A percentile compares a stretch with the other conserved stretches of the same genome.
Evolutionary conservation across 2,888 invertebrate species (phyloP).

Genomic region (Quadroppia sp.): DNA sequence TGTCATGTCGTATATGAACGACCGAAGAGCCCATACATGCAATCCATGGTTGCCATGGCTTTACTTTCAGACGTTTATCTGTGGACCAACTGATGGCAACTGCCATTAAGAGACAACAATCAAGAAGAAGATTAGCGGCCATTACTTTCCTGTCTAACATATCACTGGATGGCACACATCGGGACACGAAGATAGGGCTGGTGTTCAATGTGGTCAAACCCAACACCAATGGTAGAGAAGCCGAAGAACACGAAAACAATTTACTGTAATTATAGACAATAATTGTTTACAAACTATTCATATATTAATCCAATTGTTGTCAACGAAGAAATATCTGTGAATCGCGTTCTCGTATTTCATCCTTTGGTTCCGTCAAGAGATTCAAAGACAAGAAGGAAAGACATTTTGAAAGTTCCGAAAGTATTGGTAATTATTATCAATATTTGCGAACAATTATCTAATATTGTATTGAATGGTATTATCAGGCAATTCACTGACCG

Average conservation of each 20-base stretch:
- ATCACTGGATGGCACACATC: conserved; percentile 83
- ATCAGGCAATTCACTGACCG: conserved; percentile 22
- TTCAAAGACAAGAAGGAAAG: conserved; percentile 16
- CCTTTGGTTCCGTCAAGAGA: conserved; percentile 6
- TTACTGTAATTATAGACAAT: not conserved
- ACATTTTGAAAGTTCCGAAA: conserved; percentile 22
- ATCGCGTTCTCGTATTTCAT: conserved; percentile 14
- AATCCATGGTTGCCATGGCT: too few relatives aligned
- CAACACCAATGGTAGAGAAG: not conserved
- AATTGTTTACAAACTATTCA: not conserved
- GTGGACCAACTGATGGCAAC: conserved; percentile 48
- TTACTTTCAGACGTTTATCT: not conserved
- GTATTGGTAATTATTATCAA: conserved; percentile 25
- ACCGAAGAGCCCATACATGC: too few relatives aligned
- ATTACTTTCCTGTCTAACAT: conserved; percentile 92
- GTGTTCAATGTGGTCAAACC: conserved; percentile 35
- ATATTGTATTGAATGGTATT: not conserved
- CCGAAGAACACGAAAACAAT: not conserved
- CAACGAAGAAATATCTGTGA: not conserved
- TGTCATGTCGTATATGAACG: too few relatives aligned
- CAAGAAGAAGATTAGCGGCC: conserved; percentile 58
- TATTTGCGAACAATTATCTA: not conserved
- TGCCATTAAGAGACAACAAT: conserved; percentile 50
- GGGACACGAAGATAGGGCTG: conserved; percentile 57
- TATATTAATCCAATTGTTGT: not conserved